These are phyloP conservation scores for Carterocephalus palaemon DNA, from an alignment of 2,888 invertebrate species.

Conservation along the genomic window DNA sequence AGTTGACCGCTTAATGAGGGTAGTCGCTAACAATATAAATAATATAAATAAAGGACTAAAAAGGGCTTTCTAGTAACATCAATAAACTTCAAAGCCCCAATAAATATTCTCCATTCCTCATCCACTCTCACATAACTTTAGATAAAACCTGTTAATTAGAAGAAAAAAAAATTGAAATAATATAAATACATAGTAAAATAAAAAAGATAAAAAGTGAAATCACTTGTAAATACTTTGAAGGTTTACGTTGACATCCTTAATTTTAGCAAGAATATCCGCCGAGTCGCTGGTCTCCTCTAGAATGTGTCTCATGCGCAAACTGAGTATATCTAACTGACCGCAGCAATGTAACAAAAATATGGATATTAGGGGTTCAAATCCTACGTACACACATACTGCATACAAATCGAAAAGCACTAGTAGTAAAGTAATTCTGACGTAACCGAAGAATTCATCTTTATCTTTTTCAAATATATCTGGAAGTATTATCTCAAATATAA, in stretches of 20 bases:
- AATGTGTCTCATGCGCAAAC: slow-evolving; percentile 35
- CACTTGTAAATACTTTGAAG: slow-evolving; percentile 35
- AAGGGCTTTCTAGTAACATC: too few relatives aligned
- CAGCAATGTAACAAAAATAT: slow-evolving; percentile 51
- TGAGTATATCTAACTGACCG: slow-evolving; percentile 48
- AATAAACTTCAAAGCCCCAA: too few relatives aligned
- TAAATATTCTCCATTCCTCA: too few relatives aligned
- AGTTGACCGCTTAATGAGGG: too few relatives aligned
- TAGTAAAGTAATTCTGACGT: slow-evolving; percentile 21
- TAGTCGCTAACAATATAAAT: too few relatives aligned
- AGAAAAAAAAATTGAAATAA: neutral
- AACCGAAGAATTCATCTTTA: slow-evolving; percentile 34
- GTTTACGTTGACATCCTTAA: slow-evolving; percentile 32
- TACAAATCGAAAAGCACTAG: slow-evolving; percentile 32
- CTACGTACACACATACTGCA: slow-evolving; percentile 35
- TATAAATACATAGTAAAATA: neutral
- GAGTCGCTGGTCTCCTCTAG: slow-evolving; percentile 32
- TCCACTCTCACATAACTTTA: neutral
- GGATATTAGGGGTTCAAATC: slow-evolving; percentile 47
- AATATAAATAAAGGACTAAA: too few relatives aligned
- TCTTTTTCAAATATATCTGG: slow-evolving; percentile 38
- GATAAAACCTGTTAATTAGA: neutral
- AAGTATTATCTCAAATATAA: slow-evolving; percentile 37
- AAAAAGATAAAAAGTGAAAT: neutral
- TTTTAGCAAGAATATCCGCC: slow-evolving; percentile 31